Base-by-base conservation (phyloP, 2,888 invertebrate species). In the Diaperis boleti region DNA sequence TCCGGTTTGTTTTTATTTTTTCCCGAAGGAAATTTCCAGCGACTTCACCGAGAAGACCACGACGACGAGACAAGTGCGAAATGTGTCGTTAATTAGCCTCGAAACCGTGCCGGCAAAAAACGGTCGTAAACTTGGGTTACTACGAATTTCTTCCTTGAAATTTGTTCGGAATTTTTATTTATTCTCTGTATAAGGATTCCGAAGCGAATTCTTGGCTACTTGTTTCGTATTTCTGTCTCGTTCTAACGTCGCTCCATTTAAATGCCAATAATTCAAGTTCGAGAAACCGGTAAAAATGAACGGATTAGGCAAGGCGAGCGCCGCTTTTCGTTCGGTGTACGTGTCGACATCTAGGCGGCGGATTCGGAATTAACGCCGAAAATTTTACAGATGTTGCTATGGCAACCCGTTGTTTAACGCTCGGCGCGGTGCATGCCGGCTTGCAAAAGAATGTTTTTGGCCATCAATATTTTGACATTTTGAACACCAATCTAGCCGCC, bases 1-100 rank as follows among this genome's bases (percentile, higher is more conserved):
- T 55, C 44, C 57, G 31, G 52, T 55, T 39, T 52, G 13, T 59
- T 66, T 55, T 47, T n/a, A n/a, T n/a, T 59, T 18, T 39, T 42
- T 42, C n/a, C 5, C 13, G n/a, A 1, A 5, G 8, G 33, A 33
- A 11, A 33, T 33, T 33, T 10, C 6, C 26, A 5, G n/a, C n/a
- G n/a, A n/a, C n/a, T n/a, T n/a, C n/a, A 26, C n/a, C 26, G 26
- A 26, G 26, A 5, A 1, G 26, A 20, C 20, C 20, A 20, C 6
- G 20, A 20, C 6, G 6, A 20, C 6, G 20, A 20, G 13, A 37
- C 39, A 13, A 39, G 39, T 13, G 39, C 39, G 39, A 14, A 15
- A 11, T n/a, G n/a, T 13, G 10, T 37, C 37, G 37, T 20, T 6
- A 20, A 20, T 20, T 20, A 20, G 20, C 3, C 4, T 7, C 37